Percentiles rank a stretch among this genome's conserved stretches.
phyloP scores from a whole-genome alignment of 53 echinoderm and acorn worm species.

The Arbacia lixula region DNA sequence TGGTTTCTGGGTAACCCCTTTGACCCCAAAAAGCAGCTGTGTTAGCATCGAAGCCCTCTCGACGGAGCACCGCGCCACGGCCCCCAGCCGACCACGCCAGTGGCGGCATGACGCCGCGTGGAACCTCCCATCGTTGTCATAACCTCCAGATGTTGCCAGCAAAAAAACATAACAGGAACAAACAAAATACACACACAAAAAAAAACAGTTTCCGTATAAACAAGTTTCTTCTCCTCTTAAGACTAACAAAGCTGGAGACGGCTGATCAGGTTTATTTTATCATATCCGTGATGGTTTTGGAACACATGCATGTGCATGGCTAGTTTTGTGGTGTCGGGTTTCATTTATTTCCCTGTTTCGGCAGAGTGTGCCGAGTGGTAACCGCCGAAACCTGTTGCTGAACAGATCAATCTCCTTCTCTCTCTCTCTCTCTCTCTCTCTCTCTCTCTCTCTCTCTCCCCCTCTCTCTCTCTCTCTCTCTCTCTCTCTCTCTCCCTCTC shows the following conservation, averaged over 20 bases:
- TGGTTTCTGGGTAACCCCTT: background rate
- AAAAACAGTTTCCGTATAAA: constrained; percentile 14
- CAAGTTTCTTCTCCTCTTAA: background rate
- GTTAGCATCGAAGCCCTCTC: no score
- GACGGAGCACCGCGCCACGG: background rate
- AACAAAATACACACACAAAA: no score
- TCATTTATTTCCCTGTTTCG: constrained; percentile 3
- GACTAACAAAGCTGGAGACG: constrained; percentile 28
- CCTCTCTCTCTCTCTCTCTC: background rate
- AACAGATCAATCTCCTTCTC: constrained; percentile 47
- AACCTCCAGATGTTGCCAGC: constrained; percentile 46
- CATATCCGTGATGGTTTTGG: constrained; percentile 35
- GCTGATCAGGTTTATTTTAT: constrained; percentile 8
- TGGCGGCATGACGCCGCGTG: constrained; percentile 29
- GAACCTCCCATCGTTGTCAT: constrained; percentile 2
- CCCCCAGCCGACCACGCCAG: background rate
- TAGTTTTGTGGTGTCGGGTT: constrained; percentile 16
- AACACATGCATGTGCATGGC: constrained; percentile 28
- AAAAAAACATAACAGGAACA: background rate
- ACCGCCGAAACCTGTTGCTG: constrained; percentile 48
- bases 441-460: constrained; percentile 20
- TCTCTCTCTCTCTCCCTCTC: background rate
- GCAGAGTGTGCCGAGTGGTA: constrained; percentile 20
- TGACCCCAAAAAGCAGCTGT: constrained; percentile 33
- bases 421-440: constrained; percentile 10